A percentile compares a stretch with the other conserved stretches of the same genome.
These are phyloP conservation scores for Aviceda subcristata DNA, from an alignment of 2,113 vertebrate genomes.

Conservation along the genomic window DNA sequence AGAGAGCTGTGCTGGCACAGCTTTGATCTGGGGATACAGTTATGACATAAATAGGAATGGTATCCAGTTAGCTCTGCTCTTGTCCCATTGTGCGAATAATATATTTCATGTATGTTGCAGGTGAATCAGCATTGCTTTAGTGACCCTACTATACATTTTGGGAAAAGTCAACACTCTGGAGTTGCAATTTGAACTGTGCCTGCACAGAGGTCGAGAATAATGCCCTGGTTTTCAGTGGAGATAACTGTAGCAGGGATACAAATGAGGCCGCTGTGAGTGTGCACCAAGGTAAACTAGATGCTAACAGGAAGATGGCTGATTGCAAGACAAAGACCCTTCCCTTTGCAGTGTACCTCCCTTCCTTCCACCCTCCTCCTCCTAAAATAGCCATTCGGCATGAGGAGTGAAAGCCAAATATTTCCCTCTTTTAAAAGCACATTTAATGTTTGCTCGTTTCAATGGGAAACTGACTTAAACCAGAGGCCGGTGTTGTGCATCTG, in stretches of 20 bases:
- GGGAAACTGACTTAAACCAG: background rate
- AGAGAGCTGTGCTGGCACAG: background rate
- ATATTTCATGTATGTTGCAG: background rate
- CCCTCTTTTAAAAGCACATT: background rate
- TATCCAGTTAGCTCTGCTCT: background rate
- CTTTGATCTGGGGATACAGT: background rate
- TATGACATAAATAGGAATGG: background rate
- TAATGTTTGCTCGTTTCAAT: background rate
- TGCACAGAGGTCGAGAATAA: background rate
- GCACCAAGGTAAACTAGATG: background rate
- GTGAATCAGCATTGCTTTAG: background rate
- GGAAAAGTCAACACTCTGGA: background rate
- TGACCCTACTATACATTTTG: background rate
- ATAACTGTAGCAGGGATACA: background rate
- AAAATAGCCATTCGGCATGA: conserved; percentile 2
- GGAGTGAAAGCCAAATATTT: background rate
- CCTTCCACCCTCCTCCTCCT: conserved; percentile 48
- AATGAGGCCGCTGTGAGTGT: background rate
- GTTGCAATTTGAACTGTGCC: background rate
- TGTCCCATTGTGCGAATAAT: background rate
- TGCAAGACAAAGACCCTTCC: conserved; percentile 52
- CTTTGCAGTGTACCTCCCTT: conserved; percentile 36
- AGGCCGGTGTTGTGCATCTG: background rate
- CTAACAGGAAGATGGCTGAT: conserved; percentile 55
- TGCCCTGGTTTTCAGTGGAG: background rate